These are phyloP conservation scores for Hephaestus fuliginosus DNA, from an alignment of 2,797 vertebrate genomes.

Conservation along the genomic window DNA sequence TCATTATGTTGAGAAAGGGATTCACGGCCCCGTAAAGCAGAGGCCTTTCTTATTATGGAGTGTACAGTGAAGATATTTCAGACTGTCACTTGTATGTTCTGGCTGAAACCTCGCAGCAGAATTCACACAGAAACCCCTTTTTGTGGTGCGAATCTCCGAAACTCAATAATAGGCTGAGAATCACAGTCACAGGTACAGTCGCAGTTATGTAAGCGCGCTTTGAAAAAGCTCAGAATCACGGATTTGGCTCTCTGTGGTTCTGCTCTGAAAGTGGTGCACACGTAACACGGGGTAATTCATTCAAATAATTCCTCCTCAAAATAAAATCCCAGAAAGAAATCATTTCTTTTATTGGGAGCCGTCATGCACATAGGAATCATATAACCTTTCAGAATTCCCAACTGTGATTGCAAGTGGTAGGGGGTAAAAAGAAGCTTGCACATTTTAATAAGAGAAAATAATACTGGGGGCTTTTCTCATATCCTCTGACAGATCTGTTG, in stretches of 20 bases:
- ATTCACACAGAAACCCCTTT: slow-evolving; percentile 32
- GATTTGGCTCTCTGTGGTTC: slow-evolving; percentile 2
- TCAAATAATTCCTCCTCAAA: slow-evolving; percentile 26
- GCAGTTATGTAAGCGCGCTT: slow-evolving; percentile 15
- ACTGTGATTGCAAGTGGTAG: slow-evolving; percentile 59
- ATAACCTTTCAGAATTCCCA: slow-evolving; percentile 66
- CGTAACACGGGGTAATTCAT: slow-evolving; percentile 28
- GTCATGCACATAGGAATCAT: slow-evolving; percentile 59
- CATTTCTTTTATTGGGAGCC: slow-evolving; percentile 64
- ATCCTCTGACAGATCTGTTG: slow-evolving; percentile 75
- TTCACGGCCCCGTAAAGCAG: slow-evolving; percentile 55
- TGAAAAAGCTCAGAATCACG: slow-evolving; percentile 31
- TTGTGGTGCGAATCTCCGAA: slow-evolving; percentile 21
- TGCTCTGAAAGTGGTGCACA: slow-evolving; percentile 35
- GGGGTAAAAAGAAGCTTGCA: slow-evolving; percentile 35
- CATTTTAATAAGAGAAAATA: slow-evolving; percentile 78
- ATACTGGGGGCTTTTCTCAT: slow-evolving; percentile 73
- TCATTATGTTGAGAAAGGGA: slow-evolving; percentile 64
- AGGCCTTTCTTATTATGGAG: slow-evolving; percentile 41
- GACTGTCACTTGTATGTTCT: slow-evolving; percentile 19
- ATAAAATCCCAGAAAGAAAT: slow-evolving; percentile 42
- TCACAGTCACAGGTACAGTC: slow-evolving; percentile 28
- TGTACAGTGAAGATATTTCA: slow-evolving; percentile 34
- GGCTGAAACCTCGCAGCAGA: slow-evolving; percentile 30
- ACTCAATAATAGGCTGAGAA: slow-evolving; percentile 30